phyloP scores from a whole-genome alignment of 92 coral and sea anemone species.

The Bergia puertoricense region DNA sequence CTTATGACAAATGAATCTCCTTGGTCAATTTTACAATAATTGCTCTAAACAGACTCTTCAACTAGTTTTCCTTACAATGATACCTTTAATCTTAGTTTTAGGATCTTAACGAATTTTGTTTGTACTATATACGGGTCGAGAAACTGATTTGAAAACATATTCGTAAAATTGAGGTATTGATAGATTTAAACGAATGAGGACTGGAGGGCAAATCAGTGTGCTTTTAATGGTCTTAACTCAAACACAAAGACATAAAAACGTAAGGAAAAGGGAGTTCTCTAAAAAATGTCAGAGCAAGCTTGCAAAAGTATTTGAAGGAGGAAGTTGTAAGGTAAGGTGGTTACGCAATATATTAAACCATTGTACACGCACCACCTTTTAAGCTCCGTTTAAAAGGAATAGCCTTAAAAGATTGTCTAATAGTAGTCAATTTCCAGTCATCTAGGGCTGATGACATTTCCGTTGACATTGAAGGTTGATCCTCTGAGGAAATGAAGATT shows the following conservation, averaged over 20 bases:
- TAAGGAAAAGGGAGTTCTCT: too few species aligned
- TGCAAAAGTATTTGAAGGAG: too few species aligned
- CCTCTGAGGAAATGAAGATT: not conserved
- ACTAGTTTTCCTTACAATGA: not conserved
- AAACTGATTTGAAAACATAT: not conserved
- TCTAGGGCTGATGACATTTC: not conserved
- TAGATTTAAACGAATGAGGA: not conserved
- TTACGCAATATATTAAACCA: not conserved
- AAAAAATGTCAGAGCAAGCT: too few species aligned
- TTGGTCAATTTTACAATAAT: not conserved
- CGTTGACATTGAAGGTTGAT: not conserved
- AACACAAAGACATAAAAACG: not conserved
- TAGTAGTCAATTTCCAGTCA: not conserved
- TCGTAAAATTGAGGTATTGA: not conserved
- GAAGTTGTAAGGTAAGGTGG: too few species aligned
- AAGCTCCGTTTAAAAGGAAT: not conserved
- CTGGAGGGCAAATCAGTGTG: not conserved
- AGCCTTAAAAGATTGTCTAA: not conserved
- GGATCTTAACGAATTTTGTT: not conserved
- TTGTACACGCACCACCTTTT: not conserved
- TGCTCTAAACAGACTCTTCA: not conserved
- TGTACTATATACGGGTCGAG: too few species aligned
- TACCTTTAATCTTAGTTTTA: too few species aligned
- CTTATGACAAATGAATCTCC: not conserved
- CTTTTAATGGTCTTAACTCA: too few species aligned